Conservation (phyloP, 1,140 invertebrate species). For the Heliconius hewitsoni region DNA sequence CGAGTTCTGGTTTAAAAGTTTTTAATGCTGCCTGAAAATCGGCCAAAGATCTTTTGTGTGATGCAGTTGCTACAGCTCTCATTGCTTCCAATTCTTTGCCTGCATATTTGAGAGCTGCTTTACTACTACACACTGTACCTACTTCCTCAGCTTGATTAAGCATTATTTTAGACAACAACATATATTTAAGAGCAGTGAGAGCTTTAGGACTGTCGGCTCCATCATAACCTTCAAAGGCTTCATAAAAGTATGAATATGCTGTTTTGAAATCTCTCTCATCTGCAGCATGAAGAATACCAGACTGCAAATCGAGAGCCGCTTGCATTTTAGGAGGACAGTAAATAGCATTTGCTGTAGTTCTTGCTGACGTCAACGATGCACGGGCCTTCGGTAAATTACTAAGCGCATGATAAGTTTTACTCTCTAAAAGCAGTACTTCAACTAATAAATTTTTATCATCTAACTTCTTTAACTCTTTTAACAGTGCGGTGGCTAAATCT, state of each 20-base stretch:
- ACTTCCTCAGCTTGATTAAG: conserved; percentile 98
- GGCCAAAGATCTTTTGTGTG: conserved; percentile 96
- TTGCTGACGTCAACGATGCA: conserved; percentile 97
- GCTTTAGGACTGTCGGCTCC: conserved; percentile 96
- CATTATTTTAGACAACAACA: conserved; percentile 99
- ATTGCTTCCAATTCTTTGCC: conserved; percentile 98
- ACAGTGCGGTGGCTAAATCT: conserved; percentile 89
- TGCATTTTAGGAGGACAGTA: conserved; percentile 99
- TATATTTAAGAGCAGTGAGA: conserved; percentile 97
- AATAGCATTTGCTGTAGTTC: conserved; percentile 99
- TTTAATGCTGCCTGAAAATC: conserved; percentile 94
- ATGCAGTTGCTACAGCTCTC: conserved; percentile 97
- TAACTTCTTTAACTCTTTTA: conserved; percentile 98
- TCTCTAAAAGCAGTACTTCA: conserved; percentile 97
- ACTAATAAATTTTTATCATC: conserved; percentile 99
- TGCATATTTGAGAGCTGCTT: conserved; percentile 97
- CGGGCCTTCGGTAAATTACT: conserved; percentile 98
- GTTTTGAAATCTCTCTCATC: conserved; percentile 99
- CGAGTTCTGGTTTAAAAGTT: conserved; percentile 93
- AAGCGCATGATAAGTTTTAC: conserved; percentile 98
- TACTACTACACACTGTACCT: conserved; percentile 96
- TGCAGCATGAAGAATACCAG: conserved; percentile 98
- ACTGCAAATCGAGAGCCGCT: conserved; percentile 97
- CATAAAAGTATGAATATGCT: conserved; percentile 99
- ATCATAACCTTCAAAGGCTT: conserved; percentile 99